Evolutionary conservation across 2,797 vertebrate species (phyloP).

Genomic region (Cossypha caffra): DNA sequence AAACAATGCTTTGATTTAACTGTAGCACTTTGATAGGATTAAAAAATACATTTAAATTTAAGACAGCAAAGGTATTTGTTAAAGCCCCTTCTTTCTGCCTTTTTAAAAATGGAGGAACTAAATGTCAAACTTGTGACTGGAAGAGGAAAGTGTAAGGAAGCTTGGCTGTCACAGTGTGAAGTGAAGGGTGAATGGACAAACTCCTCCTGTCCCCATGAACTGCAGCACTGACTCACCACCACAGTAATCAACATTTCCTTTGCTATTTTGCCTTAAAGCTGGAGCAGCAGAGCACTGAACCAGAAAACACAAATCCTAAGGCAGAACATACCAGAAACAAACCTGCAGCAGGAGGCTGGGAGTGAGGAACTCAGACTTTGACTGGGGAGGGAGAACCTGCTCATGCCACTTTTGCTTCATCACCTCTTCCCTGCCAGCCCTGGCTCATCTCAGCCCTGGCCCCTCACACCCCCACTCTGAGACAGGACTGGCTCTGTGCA

Average conservation of each 20-base stretch:
- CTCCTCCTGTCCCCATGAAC: not conserved
- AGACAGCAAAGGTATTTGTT: not conserved
- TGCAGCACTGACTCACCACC: not conserved
- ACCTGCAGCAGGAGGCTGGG: not conserved
- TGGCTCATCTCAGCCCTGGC: not conserved
- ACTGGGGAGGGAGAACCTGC: not conserved
- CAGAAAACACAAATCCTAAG: not conserved
- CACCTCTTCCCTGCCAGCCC: not conserved
- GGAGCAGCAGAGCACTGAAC: not conserved
- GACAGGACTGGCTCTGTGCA: not conserved
- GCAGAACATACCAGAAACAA: not conserved
- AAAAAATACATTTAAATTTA: not conserved
- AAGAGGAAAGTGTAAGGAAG: not conserved
- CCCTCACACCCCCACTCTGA: not conserved
- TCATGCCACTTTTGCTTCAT: not conserved
- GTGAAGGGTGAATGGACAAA: not conserved
- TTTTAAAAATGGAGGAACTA: not conserved
- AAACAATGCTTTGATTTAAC: not conserved
- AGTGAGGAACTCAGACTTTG: not conserved
- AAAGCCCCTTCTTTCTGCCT: not conserved
- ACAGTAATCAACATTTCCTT: not conserved
- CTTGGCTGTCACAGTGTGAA: not conserved
- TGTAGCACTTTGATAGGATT: not conserved
- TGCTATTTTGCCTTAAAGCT: not conserved
- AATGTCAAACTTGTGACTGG: not conserved